Base-by-base conservation (phyloP, 2,888 invertebrate species). In the Pyrgus malvae region DNA sequence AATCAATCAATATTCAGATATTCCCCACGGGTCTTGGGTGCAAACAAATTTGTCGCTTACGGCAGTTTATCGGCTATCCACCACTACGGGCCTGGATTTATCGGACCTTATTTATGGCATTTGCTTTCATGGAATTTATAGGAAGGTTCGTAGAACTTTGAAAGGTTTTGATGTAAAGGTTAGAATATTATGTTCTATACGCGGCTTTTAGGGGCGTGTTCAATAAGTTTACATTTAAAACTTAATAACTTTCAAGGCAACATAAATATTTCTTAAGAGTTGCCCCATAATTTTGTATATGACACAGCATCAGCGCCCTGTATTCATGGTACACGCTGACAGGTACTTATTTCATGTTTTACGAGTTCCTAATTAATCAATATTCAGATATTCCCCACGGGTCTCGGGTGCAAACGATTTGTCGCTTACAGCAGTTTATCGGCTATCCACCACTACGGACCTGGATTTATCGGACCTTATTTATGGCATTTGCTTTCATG, bases 351-450 rank as follows among this genome's bases (percentile, higher is more conserved):
- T n/a, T n/a, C 63, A 66, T 69, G 68, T 70, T 82, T 80, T 75
- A 76, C 68, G 74, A 72, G 63, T 57, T 60, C 57, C 70, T 68
- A 78, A 82, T 80, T 80, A 78, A 79, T 80, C 79, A 73, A 73
- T 70, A 74, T 74, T 59, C 60, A 56, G 56, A 55, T 62, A 64
- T 62, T 59, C 61, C 69, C 68, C 67, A 71, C 65, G 64, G 37
- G n/a, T 16, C 23, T 14, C n/a, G 65, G 68, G 63, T 62, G 63
- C 62, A 53, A 67, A 70, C 67, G 67, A 76, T 72, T 73, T 69
- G 69, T 74, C 67, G 67, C 58, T 60, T 14, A 3, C 23, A 16
- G 19, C 51, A 33, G 35, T 51, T 51, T 51, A 51, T 51, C 51
- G 35, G 12, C 51, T 4, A 51, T 44, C 42, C 44, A 17, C 51